Evolutionary conservation across 2,888 invertebrate species (phyloP).

Genomic region (Nematopogon swammerdamellus): DNA sequence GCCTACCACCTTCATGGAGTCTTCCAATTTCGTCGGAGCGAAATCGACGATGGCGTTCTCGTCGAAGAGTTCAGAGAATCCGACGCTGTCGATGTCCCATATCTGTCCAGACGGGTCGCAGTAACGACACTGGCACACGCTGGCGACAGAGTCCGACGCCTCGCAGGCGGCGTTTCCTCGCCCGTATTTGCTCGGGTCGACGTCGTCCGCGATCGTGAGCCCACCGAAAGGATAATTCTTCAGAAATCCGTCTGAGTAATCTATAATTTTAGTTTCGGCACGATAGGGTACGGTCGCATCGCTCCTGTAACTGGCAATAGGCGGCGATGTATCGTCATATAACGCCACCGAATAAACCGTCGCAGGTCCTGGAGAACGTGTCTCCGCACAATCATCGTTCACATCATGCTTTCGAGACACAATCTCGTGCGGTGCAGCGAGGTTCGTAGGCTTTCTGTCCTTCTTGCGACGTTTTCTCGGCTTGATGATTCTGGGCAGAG

Average conservation of each 20-base stretch:
- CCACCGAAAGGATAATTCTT: slow-evolving; percentile 49
- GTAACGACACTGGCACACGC: slow-evolving; percentile 69
- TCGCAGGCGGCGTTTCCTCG: slow-evolving; percentile 39
- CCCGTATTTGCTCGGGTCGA: slow-evolving; percentile 39
- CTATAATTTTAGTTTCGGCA: slow-evolving; percentile 40
- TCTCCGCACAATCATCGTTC: slow-evolving; percentile 37
- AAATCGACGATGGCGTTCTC: slow-evolving; percentile 48
- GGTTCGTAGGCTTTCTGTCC: slow-evolving; percentile 71
- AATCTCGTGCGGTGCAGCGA: slow-evolving; percentile 37
- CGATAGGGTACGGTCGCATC: slow-evolving; percentile 50
- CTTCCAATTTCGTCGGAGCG: slow-evolving; percentile 46
- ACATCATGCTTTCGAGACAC: slow-evolving; percentile 36
- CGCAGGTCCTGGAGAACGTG: slow-evolving; percentile 14
- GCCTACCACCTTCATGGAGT: slow-evolving; percentile 50
- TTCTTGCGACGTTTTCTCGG: slow-evolving; percentile 88
- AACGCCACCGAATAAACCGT: not conserved
- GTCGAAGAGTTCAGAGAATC: slow-evolving; percentile 44
- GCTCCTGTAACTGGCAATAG: slow-evolving; percentile 29
- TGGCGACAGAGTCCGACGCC: slow-evolving; percentile 35
- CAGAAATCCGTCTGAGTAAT: slow-evolving; percentile 35
- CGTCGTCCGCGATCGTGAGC: slow-evolving; percentile 50
- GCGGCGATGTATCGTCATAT: not conserved
- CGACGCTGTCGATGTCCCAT: slow-evolving; percentile 67
- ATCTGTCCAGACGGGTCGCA: slow-evolving; percentile 73
- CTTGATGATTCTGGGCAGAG: slow-evolving; percentile 84